These are phyloP conservation scores for Callaeas wilsoni DNA, from an alignment of 2,113 vertebrate genomes.

Conservation along the genomic window DNA sequence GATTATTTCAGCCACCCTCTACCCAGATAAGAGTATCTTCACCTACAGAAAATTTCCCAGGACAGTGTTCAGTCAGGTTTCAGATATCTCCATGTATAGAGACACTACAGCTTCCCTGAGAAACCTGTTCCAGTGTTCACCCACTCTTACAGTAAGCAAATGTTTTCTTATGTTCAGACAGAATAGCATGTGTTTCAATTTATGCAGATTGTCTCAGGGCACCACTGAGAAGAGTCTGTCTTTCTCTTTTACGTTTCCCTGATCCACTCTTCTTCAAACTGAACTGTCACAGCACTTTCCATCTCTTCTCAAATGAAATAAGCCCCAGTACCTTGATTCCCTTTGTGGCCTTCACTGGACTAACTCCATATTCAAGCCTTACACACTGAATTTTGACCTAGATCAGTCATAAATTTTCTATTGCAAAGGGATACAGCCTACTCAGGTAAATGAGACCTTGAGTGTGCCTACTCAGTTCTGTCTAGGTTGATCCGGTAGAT, in stretches of 20 bases:
- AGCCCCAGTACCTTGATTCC: background rate
- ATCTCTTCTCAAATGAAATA: background rate
- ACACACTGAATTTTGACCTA: background rate
- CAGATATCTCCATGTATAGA: background rate
- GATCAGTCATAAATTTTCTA: background rate
- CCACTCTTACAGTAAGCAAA: background rate
- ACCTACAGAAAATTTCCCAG: background rate
- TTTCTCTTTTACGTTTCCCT: background rate
- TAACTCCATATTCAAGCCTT: background rate
- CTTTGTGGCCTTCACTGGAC: background rate
- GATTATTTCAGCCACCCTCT: background rate
- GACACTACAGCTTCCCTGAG: background rate
- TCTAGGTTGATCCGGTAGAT: background rate
- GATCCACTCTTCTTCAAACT: background rate
- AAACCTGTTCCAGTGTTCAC: background rate
- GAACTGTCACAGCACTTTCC: background rate
- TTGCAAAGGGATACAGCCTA: background rate
- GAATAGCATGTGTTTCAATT: background rate
- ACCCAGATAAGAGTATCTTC: background rate
- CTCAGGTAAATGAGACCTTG: background rate
- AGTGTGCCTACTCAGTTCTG: background rate
- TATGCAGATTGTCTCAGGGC: background rate
- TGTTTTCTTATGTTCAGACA: background rate
- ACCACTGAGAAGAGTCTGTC: background rate
- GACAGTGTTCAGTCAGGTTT: background rate